Conservation (phyloP, 2,888 invertebrate genomes). For the Strigamia transsilvanica region DNA sequence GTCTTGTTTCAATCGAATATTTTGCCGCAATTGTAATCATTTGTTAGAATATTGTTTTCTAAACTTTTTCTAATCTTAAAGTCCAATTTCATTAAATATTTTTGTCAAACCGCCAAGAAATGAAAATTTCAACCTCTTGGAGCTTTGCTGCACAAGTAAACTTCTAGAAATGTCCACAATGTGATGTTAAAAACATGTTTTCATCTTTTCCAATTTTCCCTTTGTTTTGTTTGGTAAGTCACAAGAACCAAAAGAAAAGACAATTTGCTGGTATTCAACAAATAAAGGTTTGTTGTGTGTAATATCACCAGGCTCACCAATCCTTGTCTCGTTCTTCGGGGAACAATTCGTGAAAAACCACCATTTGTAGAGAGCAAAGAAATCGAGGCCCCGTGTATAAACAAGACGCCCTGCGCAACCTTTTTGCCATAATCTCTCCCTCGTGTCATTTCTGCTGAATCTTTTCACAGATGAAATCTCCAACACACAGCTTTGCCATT, state of each 20-base stretch:
- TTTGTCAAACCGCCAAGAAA: too few relatives aligned
- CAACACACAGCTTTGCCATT: slow-evolving; percentile 9
- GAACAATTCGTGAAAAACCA: slow-evolving; percentile 39
- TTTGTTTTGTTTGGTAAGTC: neutral
- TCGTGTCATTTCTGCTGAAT: slow-evolving; percentile 37
- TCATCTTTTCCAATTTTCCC: neutral
- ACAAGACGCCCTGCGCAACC: slow-evolving; percentile 42
- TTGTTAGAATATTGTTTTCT: too few relatives aligned
- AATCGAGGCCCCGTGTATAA: slow-evolving; percentile 44
- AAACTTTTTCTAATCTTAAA: too few relatives aligned
- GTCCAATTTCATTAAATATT: too few relatives aligned
- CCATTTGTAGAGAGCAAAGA: slow-evolving; percentile 45
- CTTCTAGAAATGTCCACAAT: too few relatives aligned
- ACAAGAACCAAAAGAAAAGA: neutral
- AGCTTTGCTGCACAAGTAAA: too few relatives aligned
- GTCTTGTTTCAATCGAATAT: too few relatives aligned
- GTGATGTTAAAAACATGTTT: neutral
- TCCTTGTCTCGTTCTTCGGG: slow-evolving; percentile 42
- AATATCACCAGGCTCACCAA: slow-evolving; percentile 17
- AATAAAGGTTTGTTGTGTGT: slow-evolving; percentile 25
- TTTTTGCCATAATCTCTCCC: slow-evolving; percentile 45
- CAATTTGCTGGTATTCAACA: slow-evolving; percentile 12
- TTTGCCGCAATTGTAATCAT: too few relatives aligned
- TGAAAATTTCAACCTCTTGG: too few relatives aligned
- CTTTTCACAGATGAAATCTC: slow-evolving; percentile 46